Percentiles rank a stretch among this genome's conserved stretches.
Evolutionary conservation across 2,888 invertebrate species (phyloP).

Genomic region (Drosophila paranaensis): DNA sequence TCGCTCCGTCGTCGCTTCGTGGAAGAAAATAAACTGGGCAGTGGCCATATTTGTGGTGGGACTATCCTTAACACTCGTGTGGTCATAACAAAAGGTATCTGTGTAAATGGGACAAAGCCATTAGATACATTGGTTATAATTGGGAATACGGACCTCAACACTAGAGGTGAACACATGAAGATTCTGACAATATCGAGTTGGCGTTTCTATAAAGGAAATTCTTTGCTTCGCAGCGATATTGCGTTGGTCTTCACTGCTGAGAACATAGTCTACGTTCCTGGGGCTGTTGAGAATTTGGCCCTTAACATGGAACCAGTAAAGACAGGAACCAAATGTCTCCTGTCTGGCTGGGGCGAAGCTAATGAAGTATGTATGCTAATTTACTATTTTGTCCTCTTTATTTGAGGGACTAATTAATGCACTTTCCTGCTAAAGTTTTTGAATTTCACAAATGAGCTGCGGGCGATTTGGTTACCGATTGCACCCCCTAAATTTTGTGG

Average conservation of each 20-base stretch:
- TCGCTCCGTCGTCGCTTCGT: neutral
- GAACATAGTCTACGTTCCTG: neutral
- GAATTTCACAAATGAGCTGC: neutral
- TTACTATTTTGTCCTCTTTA: neutral
- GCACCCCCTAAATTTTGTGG: fast-evolving
- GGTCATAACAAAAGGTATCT: neutral
- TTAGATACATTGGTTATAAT: fast-evolving
- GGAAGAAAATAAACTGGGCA: fast-evolving
- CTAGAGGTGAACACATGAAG: neutral
- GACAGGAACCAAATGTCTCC: neutral
- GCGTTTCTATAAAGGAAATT: fast-evolving
- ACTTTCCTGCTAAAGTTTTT: neutral
- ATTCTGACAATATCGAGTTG: neutral
- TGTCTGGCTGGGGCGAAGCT: neutral
- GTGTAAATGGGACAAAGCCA: fast-evolving
- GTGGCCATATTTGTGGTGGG: neutral
- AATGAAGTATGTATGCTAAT: neutral
- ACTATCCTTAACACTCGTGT: neutral
- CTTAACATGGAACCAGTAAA: neutral
- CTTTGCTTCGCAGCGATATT: neutral
- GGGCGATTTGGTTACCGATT: neutral
- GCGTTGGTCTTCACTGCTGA: neutral
- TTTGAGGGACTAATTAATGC: neutral
- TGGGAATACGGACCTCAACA: neutral
- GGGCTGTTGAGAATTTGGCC: neutral